These are phyloP conservation scores for Argopecten irradians DNA, from an alignment of 1,140 invertebrate genomes.

Conservation along the genomic window DNA sequence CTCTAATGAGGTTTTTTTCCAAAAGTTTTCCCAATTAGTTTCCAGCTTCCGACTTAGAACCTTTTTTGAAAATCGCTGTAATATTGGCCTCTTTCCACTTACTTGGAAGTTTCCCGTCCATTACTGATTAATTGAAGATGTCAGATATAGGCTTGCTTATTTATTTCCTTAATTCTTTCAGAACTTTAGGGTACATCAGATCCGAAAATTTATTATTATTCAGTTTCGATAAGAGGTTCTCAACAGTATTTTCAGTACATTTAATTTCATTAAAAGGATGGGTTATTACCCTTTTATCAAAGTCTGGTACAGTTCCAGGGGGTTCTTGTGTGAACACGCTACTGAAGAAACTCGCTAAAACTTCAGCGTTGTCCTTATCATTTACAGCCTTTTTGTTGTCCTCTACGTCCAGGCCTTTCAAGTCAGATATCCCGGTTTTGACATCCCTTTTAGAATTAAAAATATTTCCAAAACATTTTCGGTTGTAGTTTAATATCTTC, in stretches of 20 bases:
- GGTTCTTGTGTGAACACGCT: background rate
- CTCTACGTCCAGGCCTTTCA: background rate
- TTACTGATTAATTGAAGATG: no score
- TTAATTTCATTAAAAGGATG: background rate
- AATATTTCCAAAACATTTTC: background rate
- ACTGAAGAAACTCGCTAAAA: background rate
- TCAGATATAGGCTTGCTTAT: no score
- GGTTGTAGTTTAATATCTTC: background rate
- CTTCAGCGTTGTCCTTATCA: slow-evolving; percentile 5
- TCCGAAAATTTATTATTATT: no score
- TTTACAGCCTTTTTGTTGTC: background rate
- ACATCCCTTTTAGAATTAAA: background rate
- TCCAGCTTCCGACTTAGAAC: no score
- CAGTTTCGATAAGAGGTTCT: background rate
- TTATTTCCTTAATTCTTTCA: no score
- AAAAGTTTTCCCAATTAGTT: no score
- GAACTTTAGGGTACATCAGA: no score
- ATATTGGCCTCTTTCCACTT: no score
- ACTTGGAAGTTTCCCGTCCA: no score
- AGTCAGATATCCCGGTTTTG: background rate
- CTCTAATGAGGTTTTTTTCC: no score
- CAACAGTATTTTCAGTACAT: background rate
- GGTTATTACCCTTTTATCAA: background rate
- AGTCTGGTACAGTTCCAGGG: background rate
- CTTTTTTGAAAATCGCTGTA: no score